A percentile compares a stretch with the other conserved stretches of the same genome.
These are phyloP conservation scores for Tethya wilhelma DNA, from an alignment of 37 sponge, comb jelly and placozoan genomes.

Conservation along the genomic window DNA sequence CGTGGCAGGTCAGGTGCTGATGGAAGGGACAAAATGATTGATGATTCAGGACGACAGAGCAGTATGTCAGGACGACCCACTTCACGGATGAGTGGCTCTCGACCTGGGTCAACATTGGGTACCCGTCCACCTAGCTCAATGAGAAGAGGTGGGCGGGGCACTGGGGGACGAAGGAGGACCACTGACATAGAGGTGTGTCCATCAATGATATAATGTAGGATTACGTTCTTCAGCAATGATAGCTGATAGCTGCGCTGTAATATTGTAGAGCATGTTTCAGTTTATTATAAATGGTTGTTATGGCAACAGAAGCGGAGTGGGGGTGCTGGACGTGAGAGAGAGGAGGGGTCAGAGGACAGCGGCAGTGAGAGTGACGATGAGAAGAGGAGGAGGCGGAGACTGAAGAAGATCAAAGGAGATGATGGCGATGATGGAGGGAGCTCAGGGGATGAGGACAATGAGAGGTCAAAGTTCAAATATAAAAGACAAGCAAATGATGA, in stretches of 20 bases:
- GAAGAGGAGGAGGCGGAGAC: too few species aligned
- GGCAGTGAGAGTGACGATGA: conserved; percentile 5
- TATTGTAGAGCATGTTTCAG: too few species aligned
- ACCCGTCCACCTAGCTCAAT: conserved; percentile 10
- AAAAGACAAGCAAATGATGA: not conserved
- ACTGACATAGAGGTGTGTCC: not conserved
- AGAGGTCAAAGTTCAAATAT: not conserved
- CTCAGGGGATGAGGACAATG: not conserved
- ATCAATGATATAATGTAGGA: too few species aligned
- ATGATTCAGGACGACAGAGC: conserved; percentile 16
- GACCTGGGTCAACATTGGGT: conserved; percentile 35
- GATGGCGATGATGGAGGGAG: conserved; percentile 1
- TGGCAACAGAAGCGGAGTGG: not conserved
- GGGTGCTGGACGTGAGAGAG: not conserved
- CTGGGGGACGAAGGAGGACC: not conserved
- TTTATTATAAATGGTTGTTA: not conserved
- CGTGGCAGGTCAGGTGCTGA: not conserved
- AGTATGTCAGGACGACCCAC: not conserved
- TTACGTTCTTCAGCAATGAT: too few species aligned
- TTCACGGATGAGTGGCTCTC: conserved; percentile 7
- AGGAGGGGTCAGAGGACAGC: not conserved
- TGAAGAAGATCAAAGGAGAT: too few species aligned
- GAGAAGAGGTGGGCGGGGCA: not conserved
- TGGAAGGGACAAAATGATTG: not conserved
- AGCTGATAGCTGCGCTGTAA: not conserved